These are phyloP conservation scores for Ecdyonurus torrentis DNA, from an alignment of 2,888 invertebrate species.

Conservation along the genomic window DNA sequence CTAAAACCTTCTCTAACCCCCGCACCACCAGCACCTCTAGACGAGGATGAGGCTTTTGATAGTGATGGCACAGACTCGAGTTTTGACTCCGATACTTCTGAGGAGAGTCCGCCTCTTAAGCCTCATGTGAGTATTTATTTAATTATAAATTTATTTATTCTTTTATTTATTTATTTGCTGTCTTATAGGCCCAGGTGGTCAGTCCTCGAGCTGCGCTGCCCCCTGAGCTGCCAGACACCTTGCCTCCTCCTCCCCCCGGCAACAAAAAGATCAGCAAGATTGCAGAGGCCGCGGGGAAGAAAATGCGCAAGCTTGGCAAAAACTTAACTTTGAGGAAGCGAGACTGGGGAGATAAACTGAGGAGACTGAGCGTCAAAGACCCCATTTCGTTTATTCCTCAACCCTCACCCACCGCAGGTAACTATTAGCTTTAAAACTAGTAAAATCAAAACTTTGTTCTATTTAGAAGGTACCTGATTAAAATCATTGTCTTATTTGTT, in stretches of 20 bases:
- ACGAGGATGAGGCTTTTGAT: neutral
- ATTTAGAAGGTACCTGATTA: too few species aligned
- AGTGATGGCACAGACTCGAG: neutral
- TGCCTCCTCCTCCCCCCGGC: constrained; percentile 31
- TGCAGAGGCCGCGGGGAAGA: constrained; percentile 40
- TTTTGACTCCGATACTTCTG: neutral
- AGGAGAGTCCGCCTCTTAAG: neutral
- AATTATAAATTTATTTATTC: constrained; percentile 3
- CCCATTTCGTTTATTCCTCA: neutral
- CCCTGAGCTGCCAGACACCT: constrained; percentile 6
- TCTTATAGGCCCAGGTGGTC: neutral
- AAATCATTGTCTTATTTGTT: too few species aligned
- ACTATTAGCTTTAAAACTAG: too few species aligned
- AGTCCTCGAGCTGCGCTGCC: neutral
- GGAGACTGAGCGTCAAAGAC: constrained; percentile 27
- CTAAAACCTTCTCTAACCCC: neutral
- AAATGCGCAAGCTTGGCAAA: constrained; percentile 47
- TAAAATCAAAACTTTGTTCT: too few species aligned
- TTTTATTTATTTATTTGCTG: constrained; percentile 5
- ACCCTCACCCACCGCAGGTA: too few species aligned
- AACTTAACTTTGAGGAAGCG: constrained; percentile 36
- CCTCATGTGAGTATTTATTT: neutral
- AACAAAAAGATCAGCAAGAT: constrained; percentile 47
- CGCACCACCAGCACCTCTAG: neutral
- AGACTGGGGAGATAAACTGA: constrained; percentile 39